Percentiles rank a stretch among this genome's conserved stretches.
Evolutionary conservation across 23 tunicate species (phyloP).

Genomic region (Diplosoma virens): DNA sequence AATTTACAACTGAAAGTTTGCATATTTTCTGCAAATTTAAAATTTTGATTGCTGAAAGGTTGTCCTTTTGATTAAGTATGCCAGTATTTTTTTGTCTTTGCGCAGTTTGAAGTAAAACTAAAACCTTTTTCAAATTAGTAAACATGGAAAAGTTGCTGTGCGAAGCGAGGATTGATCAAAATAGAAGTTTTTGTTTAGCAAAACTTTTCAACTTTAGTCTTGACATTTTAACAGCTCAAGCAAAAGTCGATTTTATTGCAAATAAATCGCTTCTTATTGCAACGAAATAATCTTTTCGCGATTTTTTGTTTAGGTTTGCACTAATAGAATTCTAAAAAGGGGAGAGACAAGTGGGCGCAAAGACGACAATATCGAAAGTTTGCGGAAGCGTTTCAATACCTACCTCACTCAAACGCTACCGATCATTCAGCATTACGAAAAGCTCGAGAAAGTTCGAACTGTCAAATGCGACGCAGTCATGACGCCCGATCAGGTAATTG

Average conservation of each 20-base stretch:
- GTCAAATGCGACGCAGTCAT: constrained; percentile 33
- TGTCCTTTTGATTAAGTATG: too few relatives aligned
- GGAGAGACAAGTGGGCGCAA: constrained; percentile 89
- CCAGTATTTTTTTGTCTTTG: too few relatives aligned
- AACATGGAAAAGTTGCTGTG: too few relatives aligned
- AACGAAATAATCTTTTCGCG: too few relatives aligned
- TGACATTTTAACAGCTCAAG: neutral
- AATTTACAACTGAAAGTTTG: too few relatives aligned
- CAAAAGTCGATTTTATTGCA: neutral
- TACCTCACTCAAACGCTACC: constrained; percentile 73
- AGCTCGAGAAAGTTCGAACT: constrained; percentile 51
- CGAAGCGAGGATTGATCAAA: too few relatives aligned
- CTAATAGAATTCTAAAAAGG: constrained; percentile 67
- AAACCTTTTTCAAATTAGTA: too few relatives aligned
- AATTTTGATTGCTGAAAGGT: too few relatives aligned
- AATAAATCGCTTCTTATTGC: neutral
- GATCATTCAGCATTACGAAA: constrained; percentile 60
- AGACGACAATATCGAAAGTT: constrained; percentile 88
- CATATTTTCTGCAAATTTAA: too few relatives aligned
- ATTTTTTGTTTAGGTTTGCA: constrained; percentile 57
- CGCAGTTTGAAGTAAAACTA: too few relatives aligned
- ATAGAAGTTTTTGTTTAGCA: too few relatives aligned
- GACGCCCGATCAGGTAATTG: constrained; percentile 50
- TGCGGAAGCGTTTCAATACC: constrained; percentile 80
- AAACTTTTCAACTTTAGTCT: neutral